phyloP scores from a whole-genome alignment of 2,797 vertebrate genomes.

The Siniperca obscura region DNA sequence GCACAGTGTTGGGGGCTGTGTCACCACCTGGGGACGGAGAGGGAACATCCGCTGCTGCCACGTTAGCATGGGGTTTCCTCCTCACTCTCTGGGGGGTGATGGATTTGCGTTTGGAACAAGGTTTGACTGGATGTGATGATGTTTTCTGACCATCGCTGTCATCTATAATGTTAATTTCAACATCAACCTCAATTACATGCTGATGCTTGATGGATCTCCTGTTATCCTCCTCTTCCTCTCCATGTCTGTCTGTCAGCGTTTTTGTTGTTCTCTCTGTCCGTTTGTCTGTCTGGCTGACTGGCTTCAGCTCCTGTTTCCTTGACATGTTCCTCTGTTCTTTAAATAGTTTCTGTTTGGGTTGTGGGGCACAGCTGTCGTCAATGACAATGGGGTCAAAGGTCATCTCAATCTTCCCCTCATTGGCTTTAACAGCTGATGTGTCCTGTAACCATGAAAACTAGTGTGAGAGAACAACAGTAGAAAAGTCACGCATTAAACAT shows the following conservation, averaged over 20 bases:
- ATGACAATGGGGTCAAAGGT: slow-evolving; percentile 11
- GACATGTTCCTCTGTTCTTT: slow-evolving; percentile 77
- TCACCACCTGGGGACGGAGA: not conserved
- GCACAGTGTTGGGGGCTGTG: not conserved
- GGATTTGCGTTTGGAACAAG: slow-evolving; percentile 56
- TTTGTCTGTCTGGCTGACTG: not conserved
- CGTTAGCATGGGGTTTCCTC: slow-evolving; percentile 26
- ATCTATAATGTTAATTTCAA: slow-evolving; percentile 66
- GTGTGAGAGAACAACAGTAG: slow-evolving; percentile 25
- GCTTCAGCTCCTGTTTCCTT: slow-evolving; percentile 49
- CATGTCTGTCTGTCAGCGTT: not conserved
- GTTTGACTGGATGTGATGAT: slow-evolving; percentile 33
- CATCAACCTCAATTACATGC: slow-evolving; percentile 68
- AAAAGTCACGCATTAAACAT: not conserved
- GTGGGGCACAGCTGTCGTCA: slow-evolving; percentile 28
- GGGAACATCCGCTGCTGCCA: not conserved
- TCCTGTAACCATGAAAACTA: slow-evolving; percentile 58
- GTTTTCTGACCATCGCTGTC: slow-evolving; percentile 20
- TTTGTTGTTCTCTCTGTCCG: slow-evolving; percentile 8
- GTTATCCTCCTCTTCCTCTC: slow-evolving; percentile 23
- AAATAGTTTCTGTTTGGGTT: slow-evolving; percentile 59
- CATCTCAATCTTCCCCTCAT: slow-evolving; percentile 27
- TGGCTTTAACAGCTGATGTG: slow-evolving; percentile 11
- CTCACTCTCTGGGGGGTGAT: slow-evolving; percentile 53
- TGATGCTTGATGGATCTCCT: slow-evolving; percentile 7